Conservation (phyloP, 2,888 invertebrate species). For the Lasioglossum malachurum region DNA sequence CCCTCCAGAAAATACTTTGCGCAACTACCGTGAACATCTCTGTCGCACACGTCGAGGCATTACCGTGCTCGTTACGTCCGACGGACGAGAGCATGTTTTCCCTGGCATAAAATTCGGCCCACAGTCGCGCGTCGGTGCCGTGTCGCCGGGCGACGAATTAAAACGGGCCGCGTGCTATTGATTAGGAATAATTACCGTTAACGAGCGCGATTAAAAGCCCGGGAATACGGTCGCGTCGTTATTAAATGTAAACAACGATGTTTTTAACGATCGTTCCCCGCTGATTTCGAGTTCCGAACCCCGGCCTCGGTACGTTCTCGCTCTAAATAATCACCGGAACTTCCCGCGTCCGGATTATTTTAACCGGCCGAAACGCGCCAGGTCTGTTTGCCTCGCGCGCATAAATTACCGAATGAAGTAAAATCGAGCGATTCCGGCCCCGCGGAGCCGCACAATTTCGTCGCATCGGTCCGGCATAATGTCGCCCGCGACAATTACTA, state of each 20-base stretch:
- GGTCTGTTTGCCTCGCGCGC: constrained; percentile 58
- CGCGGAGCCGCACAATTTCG: constrained; percentile 53
- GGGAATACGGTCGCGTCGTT: constrained; percentile 46
- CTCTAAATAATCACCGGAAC: constrained; percentile 67
- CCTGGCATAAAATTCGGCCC: background rate
- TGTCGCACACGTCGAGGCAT: background rate
- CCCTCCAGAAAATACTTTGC: background rate
- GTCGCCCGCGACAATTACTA: constrained; percentile 53
- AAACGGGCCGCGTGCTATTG: constrained; percentile 45
- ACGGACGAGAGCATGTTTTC: background rate
- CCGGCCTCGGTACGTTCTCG: constrained; percentile 25
- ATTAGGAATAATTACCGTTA: constrained; percentile 70
- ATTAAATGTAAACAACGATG: constrained; percentile 71
- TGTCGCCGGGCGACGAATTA: constrained; percentile 26
- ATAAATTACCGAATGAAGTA: constrained; percentile 68
- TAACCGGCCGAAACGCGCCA: constrained; percentile 59
- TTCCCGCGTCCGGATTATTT: constrained; percentile 63
- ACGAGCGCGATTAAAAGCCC: constrained; percentile 67
- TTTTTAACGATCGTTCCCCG: constrained; percentile 63
- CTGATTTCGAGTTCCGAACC: constrained; percentile 48
- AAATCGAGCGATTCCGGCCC: constrained; percentile 55
- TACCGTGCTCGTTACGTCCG: background rate
- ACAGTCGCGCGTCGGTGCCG: background rate
- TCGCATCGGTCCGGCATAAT: constrained; percentile 47
- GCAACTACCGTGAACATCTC: background rate